Evolutionary conservation across 2,113 vertebrate genomes (phyloP), one percentile per base, ranked within the genome.

Genomic region (Lepisosteus oculatus): DNA sequence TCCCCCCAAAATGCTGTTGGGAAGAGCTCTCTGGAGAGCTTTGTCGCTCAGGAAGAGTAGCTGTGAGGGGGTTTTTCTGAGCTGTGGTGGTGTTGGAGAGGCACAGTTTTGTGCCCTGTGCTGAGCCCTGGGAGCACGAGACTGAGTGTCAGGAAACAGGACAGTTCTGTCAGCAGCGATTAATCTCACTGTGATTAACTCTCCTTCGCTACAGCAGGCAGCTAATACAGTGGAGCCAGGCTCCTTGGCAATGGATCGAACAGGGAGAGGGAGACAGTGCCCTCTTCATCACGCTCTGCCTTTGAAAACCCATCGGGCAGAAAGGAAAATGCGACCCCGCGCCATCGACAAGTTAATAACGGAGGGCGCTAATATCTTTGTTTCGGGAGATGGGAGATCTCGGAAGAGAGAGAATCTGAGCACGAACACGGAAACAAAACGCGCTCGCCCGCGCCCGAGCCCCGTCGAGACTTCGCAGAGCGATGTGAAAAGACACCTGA

Each of bases 281-380:
- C 79, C 81, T 77, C 80, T 83, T 78, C 74, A 72, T 8, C 44
- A 72, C 70, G 83, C 81, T 85, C 83, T 79, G 66, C 84, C 79
- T 76, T 78, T 80, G 79, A 83, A 75, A 87, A 79, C 69, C 76
- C 72, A 56, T 55, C 68, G 43, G 76, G 82, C 47, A 86, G 71
- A 77, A 68, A 67, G 78, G 45, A 70, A 78, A 59, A 83, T 80
- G 85, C 84, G 81, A 84, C 83, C 86, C 81, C 70, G 81, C 57
- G 78, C 83, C 85, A 86, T 90, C 87, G 89, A 85, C 86, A 82
- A 84, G 80, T 88, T 90, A 87, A 90, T 90, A 90, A 88, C 89
- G 83, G 76, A 72, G 70, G 81, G 81, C 80, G 79, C 77, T 74
- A 90, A 90, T 86, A 88, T 91, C 88, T 91, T 80, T 88, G 87